phyloP scores from a whole-genome alignment of 2,888 invertebrate species.

The Orgyia antiqua region DNA sequence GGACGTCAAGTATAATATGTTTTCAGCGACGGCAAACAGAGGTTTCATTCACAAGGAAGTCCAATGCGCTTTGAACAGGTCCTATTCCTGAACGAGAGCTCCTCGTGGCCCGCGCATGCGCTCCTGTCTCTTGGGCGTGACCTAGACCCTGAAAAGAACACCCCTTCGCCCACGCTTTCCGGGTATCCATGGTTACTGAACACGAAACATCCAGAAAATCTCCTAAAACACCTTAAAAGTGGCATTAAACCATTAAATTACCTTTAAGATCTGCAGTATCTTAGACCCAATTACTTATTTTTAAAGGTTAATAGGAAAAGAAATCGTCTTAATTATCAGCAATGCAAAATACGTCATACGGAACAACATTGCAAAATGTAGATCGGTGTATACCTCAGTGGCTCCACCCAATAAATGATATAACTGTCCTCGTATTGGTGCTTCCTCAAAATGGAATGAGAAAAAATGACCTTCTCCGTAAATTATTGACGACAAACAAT shows the following conservation, averaged over 20 bases:
- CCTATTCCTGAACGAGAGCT: slow-evolving; percentile 40
- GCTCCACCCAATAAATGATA: slow-evolving; percentile 56
- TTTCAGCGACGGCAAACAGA: too few species aligned
- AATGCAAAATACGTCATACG: slow-evolving; percentile 33
- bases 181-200: slow-evolving; percentile 54
- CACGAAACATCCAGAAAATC: slow-evolving; percentile 1
- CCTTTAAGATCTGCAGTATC: not conserved
- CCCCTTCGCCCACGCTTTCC: slow-evolving; percentile 64
- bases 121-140: slow-evolving; percentile 61
- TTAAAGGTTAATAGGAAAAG: too few species aligned
- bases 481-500: slow-evolving; percentile 47
- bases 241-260: slow-evolving; percentile 13
- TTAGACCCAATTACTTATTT: too few species aligned
- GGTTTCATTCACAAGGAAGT: slow-evolving; percentile 43
- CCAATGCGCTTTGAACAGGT: slow-evolving; percentile 46
- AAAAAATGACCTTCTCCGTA: slow-evolving; percentile 39
- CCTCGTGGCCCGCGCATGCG: slow-evolving; percentile 57
- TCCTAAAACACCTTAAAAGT: slow-evolving; percentile 30
- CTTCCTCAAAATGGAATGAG: slow-evolving; percentile 47
- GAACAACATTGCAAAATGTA: slow-evolving; percentile 40
- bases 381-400: slow-evolving; percentile 39
- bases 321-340: not conserved
- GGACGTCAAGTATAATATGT: too few species aligned
- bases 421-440: slow-evolving; percentile 54
- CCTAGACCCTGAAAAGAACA: slow-evolving; percentile 76